Evolutionary conservation across 2,113 vertebrate species (phyloP).

Genomic region (Chaetura pelagica): DNA sequence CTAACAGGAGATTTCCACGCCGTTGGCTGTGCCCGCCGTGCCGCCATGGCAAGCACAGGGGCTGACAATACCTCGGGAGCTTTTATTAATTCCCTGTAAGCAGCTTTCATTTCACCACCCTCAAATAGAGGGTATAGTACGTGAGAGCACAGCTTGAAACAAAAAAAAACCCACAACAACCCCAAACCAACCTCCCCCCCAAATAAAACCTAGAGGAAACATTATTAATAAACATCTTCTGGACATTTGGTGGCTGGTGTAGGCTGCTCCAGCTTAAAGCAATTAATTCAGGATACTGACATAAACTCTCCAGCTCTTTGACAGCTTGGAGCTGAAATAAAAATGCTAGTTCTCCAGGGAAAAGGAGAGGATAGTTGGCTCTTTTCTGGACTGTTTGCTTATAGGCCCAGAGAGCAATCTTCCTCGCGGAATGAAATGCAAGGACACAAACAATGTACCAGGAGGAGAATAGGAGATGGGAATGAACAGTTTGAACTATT

Average conservation of each 20-base stretch:
- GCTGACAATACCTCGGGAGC: background rate
- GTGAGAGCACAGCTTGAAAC: constrained; percentile 66
- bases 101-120: constrained; percentile 63
- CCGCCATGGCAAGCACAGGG: background rate
- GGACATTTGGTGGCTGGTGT: constrained; percentile 93
- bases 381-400: constrained; percentile 99
- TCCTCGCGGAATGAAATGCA: constrained; percentile 99
- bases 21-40: background rate
- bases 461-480: constrained; percentile 99
- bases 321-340: constrained; percentile 99
- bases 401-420: constrained; percentile 99
- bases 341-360: constrained; percentile 99
- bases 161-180: background rate
- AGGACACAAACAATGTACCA: constrained; percentile 99
- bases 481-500: constrained; percentile 99
- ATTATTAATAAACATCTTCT: constrained; percentile 92
- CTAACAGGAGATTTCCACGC: background rate
- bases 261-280: constrained; percentile 95
- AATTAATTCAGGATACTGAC: constrained; percentile 99
- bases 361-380: constrained; percentile 95
- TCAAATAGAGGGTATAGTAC: constrained; percentile 34
- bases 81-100: constrained; percentile 46
- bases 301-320: constrained; percentile 99
- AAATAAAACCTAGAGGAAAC: constrained; percentile 51
- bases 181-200: too few relatives aligned